phyloP scores from a whole-genome alignment of 2,888 invertebrate species.

The Antheraea yamamai region DNA sequence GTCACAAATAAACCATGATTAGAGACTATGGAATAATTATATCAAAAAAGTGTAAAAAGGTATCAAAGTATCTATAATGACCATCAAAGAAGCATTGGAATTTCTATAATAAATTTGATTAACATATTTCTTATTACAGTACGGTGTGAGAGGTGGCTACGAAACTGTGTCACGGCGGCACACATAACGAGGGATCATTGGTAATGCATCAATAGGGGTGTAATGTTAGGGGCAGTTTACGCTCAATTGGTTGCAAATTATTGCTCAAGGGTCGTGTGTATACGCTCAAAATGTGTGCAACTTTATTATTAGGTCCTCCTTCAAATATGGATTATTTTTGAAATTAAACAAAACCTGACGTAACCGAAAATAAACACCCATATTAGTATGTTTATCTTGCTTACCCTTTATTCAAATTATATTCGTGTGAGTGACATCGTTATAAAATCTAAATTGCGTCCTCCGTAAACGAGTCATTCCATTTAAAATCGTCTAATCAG shows the following conservation, averaged over 20 bases:
- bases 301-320: not conserved
- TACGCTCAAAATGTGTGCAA: slow-evolving; percentile 36
- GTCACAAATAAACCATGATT: not conserved
- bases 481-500: no score
- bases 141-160: slow-evolving; percentile 25
- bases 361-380: no score
- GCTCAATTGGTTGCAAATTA: slow-evolving; percentile 63
- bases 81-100: not conserved
- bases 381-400: no score
- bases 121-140: slow-evolving; percentile 2
- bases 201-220: slow-evolving; percentile 40
- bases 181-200: slow-evolving; percentile 31
- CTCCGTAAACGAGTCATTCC: no score
- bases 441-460: no score
- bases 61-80: not conserved
- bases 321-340: no score
- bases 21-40: not conserved
- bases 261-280: slow-evolving; percentile 34
- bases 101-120: not conserved
- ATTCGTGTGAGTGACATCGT: no score
- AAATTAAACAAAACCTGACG: no score
- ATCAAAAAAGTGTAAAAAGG: not conserved
- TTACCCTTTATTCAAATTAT: no score
- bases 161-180: slow-evolving; percentile 26
- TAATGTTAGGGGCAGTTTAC: slow-evolving; percentile 46